phyloP scores from a whole-genome alignment of 2,888 invertebrate genomes.

The Fragum whitleyi region DNA sequence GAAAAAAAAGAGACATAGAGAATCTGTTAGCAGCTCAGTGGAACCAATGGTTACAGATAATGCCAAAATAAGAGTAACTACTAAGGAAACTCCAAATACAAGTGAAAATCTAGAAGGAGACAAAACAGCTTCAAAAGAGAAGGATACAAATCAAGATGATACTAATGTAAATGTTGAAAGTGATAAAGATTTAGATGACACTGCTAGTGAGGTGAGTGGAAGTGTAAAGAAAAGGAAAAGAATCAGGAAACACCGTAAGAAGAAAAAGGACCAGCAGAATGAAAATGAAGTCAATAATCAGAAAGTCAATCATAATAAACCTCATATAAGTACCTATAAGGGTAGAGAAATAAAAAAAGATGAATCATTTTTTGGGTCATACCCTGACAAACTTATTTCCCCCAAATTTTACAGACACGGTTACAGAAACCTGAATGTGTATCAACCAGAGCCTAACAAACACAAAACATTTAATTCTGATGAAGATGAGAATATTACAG shows the following conservation, averaged over 20 bases:
- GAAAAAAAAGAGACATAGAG: neutral
- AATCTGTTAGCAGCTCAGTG: neutral
- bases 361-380: conserved; percentile 45
- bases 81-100: neutral
- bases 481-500: conserved; percentile 30
- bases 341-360: conserved; percentile 37
- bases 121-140: neutral
- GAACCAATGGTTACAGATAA: neutral
- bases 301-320: neutral
- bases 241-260: conserved; percentile 27
- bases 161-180: neutral
- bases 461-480: conserved; percentile 54
- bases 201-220: neutral
- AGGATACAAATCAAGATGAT: neutral
- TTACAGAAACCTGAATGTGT: conserved; percentile 50
- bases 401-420: conserved; percentile 55
- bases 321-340: conserved; percentile 6
- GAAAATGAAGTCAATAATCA: neutral
- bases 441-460: conserved; percentile 45
- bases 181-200: neutral
- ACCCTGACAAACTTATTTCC: conserved; percentile 55
- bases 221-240: conserved; percentile 15
- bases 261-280: conserved; percentile 1
- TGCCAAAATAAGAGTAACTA: neutral
- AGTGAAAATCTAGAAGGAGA: neutral